Evolutionary conservation across 2,797 vertebrate genomes (phyloP), one percentile per base, ranked within the genome.

Genomic region (Acropternis orthonyx): DNA sequence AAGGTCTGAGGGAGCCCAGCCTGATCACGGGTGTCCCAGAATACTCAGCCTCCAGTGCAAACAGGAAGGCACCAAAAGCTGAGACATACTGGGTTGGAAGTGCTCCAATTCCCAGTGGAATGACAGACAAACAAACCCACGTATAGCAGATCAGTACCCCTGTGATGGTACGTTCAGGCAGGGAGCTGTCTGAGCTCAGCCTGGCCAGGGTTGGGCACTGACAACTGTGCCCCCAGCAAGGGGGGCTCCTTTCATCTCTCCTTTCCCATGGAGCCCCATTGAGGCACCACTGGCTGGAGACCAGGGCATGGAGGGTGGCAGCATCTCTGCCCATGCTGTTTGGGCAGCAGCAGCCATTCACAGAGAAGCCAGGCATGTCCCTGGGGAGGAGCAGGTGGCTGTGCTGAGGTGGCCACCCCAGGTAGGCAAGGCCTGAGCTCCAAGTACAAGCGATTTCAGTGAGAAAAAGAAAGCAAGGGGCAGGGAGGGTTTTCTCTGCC

Each of bases 141-240:
- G 9, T 5, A 14, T 2, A 44, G 58, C 21, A 41, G 69, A 69
- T 24, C 58, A 63, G 34, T 9, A 12, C 4, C 28, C 8, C 61
- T 0, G 0, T 3, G 2, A 9, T 1, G 3, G 36, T 14, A 14
- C 0, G 0, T 23, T 44, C 49, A 52, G 36, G 32, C 0, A 0
- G 8, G 14, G 26, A 54, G 1, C 46, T 24, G 9, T 7, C 63
- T 19, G 55, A 66, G n/a, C 30, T 73, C n/a, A 30, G 55, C 15
- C 43, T 0, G 2, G 78, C 44, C 18, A 21, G 43, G 11, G 11
- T 3, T 2, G 0, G 52, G 19, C 6, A 5, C 43, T 19, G 37
- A 22, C 55, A n/a, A 19, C 72, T 83, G 27, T 10, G 2, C 16
- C 32, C 48, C 14, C n/a, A 24, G 7, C 30, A 15, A 28, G 8